Evolutionary conservation across 2,888 invertebrate species (phyloP).

Genomic region (Drosophila mimica): DNA sequence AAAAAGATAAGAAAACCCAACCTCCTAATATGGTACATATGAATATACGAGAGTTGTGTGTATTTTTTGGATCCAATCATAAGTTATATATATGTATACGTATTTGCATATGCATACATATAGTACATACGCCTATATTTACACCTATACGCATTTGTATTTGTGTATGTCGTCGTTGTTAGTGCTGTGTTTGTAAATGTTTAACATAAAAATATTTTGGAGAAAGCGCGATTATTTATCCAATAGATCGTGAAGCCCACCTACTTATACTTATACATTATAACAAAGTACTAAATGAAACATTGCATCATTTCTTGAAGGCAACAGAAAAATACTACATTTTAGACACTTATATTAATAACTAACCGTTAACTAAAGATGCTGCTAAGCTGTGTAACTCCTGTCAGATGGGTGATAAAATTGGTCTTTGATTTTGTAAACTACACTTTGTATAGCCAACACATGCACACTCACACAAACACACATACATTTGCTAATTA

Average conservation of each 20-base stretch:
- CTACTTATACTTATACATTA: conserved; percentile 46
- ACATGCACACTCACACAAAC: conserved; percentile 17
- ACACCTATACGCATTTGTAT: conserved; percentile 54
- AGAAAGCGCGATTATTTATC: conserved; percentile 28
- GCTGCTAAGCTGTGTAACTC: conserved; percentile 82
- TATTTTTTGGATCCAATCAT: conserved; percentile 57
- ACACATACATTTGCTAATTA: conserved; percentile 10
- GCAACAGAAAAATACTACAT: conserved; percentile 24
- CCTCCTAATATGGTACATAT: conserved; percentile 30
- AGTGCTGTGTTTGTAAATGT: conserved; percentile 74
- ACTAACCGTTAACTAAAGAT: conserved; percentile 39
- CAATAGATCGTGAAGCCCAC: conserved; percentile 69
- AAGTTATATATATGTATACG: conserved; percentile 22
- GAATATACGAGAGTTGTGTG: conserved; percentile 36
- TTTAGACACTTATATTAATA: conserved; percentile 23
- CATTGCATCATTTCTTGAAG: conserved; percentile 22
- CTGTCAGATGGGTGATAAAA: conserved; percentile 85
- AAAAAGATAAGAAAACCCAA: conserved; percentile 17
- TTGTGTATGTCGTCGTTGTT: conserved; percentile 65
- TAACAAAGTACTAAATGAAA: conserved; percentile 63
- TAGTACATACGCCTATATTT: conserved; percentile 33
- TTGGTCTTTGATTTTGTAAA: conserved; percentile 62
- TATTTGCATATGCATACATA: conserved; percentile 33
- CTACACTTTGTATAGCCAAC: conserved; percentile 48
- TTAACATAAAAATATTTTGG: conserved; percentile 40